Conservation (phyloP, 2,113 vertebrate species). For the Arenaria interpres region DNA sequence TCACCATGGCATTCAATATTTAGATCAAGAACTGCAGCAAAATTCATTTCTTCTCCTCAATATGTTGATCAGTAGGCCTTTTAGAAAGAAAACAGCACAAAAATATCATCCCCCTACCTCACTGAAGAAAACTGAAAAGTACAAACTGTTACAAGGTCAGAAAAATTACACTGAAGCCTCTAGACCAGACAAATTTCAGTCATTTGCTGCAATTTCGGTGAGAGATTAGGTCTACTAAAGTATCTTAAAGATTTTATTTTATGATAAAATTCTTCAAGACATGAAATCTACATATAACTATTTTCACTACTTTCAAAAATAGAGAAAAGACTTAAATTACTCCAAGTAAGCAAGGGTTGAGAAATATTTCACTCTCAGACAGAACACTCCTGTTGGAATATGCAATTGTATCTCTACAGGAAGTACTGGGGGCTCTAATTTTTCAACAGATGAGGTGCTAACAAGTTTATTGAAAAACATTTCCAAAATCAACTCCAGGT, state of each 20-base stretch:
- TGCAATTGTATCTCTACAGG: neutral
- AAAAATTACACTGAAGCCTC: constrained; percentile 7
- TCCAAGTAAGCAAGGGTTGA: neutral
- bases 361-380: neutral
- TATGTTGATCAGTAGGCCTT: constrained; percentile 17
- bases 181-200: neutral
- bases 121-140: constrained; percentile 44
- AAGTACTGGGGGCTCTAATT: neutral
- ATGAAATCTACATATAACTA: neutral
- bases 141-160: neutral
- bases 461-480: neutral
- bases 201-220: neutral
- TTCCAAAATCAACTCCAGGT: neutral
- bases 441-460: neutral
- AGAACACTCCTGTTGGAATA: neutral
- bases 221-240: neutral
- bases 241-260: neutral
- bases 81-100: neutral
- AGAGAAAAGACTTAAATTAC: neutral
- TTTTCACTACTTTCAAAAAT: neutral
- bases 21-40: neutral
- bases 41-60: neutral
- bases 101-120: constrained; percentile 4
- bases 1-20: neutral
- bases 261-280: neutral